phyloP scores from a whole-genome alignment of 2,113 vertebrate species.

The Nycticryphes semicollaris region DNA sequence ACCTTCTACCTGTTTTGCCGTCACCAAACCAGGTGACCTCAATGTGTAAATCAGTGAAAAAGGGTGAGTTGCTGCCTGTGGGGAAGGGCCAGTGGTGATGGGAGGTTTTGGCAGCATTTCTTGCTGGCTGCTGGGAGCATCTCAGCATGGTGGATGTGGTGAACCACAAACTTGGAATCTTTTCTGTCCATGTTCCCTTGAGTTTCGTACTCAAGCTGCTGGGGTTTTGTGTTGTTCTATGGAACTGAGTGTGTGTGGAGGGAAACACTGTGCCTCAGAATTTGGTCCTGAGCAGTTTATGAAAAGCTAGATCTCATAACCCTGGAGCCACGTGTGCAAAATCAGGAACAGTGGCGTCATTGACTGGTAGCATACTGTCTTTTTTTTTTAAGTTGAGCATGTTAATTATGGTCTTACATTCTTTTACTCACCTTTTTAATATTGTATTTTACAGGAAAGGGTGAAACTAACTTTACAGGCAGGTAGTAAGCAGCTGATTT shows the following conservation, averaged over 20 bases:
- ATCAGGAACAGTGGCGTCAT: neutral
- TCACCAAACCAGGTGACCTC: neutral
- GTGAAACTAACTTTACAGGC: neutral
- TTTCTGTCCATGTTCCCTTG: neutral
- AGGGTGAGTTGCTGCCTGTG: neutral
- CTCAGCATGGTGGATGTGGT: neutral
- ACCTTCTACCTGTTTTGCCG: neutral
- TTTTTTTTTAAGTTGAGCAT: neutral
- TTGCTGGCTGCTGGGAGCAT: neutral
- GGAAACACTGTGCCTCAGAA: neutral
- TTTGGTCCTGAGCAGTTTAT: neutral
- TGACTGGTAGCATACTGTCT: neutral
- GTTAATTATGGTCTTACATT: neutral
- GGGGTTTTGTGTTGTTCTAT: neutral
- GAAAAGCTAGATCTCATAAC: neutral
- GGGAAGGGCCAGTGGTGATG: neutral
- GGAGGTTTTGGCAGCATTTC: neutral
- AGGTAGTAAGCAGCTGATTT: neutral
- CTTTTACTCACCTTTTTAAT: neutral
- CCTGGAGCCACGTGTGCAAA: rapidly evolving
- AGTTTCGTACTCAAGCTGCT: neutral
- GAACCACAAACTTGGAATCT: neutral
- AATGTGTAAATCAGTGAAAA: neutral
- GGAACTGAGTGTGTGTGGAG: neutral
- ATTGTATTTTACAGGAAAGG: neutral